Evolutionary conservation across 1,140 invertebrate genomes (phyloP).

Genomic region (Drosophila miranda): DNA sequence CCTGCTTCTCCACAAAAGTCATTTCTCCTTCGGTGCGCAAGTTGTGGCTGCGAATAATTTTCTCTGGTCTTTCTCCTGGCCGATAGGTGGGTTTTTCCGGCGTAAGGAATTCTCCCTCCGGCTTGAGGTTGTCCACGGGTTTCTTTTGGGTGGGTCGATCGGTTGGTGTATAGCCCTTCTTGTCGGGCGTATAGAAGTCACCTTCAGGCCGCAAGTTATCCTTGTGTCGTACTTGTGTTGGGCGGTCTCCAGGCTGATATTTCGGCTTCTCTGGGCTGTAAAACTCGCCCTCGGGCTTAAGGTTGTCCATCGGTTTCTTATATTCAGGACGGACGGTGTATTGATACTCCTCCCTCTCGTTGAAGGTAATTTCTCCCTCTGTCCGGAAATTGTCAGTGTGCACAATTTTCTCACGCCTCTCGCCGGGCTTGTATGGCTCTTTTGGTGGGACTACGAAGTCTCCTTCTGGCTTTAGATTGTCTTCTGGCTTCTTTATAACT

Average conservation of each 20-base stretch:
- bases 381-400: slow-evolving; percentile 84
- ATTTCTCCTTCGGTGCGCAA: slow-evolving; percentile 85
- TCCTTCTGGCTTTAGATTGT: slow-evolving; percentile 85
- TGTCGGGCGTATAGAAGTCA: slow-evolving; percentile 85
- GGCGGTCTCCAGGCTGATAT: slow-evolving; percentile 63
- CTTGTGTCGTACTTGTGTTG: slow-evolving; percentile 82
- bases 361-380: slow-evolving; percentile 84
- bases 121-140: slow-evolving; percentile 84
- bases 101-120: slow-evolving; percentile 85
- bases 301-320: slow-evolving; percentile 85
- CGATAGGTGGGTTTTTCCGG: slow-evolving; percentile 81
- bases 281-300: slow-evolving; percentile 86
- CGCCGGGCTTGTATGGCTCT: slow-evolving; percentile 74
- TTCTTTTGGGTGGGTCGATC: slow-evolving; percentile 82
- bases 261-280: slow-evolving; percentile 79
- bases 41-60: slow-evolving; percentile 85
- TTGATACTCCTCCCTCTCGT: slow-evolving; percentile 82
- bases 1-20: slow-evolving; percentile 82
- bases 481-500: slow-evolving; percentile 84
- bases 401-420: slow-evolving; percentile 61
- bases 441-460: slow-evolving; percentile 83
- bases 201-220: slow-evolving; percentile 87
- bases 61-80: slow-evolving; percentile 84
- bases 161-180: slow-evolving; percentile 83
- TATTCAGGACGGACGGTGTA: slow-evolving; percentile 84